Conservation (phyloP, 2,113 vertebrate species). For the Bubo scandiacus region DNA sequence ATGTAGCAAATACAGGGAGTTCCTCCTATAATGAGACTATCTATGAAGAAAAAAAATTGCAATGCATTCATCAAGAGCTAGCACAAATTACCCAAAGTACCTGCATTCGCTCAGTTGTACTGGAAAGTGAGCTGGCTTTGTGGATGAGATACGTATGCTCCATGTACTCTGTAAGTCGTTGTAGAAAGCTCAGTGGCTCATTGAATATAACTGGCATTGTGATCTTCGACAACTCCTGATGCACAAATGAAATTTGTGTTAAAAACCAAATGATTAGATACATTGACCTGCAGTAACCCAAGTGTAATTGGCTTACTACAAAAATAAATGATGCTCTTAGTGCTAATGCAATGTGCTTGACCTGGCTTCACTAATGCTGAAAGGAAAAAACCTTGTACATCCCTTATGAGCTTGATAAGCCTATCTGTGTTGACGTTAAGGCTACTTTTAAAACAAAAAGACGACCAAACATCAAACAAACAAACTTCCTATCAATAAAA, state of each 20-base stretch:
- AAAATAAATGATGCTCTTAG: conserved; percentile 8
- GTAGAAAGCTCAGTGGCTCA: conserved; percentile 96
- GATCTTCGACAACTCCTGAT: conserved; percentile 96
- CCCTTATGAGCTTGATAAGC: background rate
- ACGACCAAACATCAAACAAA: background rate
- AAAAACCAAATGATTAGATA: background rate
- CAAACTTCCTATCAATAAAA: background rate
- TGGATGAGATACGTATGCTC: conserved; percentile 98
- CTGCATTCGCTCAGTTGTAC: conserved; percentile 93
- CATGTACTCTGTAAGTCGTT: conserved; percentile 95
- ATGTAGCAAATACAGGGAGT: background rate
- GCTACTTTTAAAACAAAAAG: background rate
- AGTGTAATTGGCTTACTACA: conserved; percentile 1
- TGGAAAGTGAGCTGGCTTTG: conserved; percentile 85
- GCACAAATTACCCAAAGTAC: conserved; percentile 42
- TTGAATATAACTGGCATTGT: conserved; percentile 98
- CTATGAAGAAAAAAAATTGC: background rate
- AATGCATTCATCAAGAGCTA: background rate
- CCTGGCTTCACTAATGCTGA: background rate
- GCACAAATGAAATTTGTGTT: conserved; percentile 19
- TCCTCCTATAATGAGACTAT: background rate
- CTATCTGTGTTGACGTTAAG: background rate
- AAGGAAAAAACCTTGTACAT: background rate
- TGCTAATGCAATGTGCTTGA: conserved; percentile 6
- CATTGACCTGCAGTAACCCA: background rate